Evolutionary conservation across 2,888 invertebrate species (phyloP).

Genomic region (Hypena proboscidalis): DNA sequence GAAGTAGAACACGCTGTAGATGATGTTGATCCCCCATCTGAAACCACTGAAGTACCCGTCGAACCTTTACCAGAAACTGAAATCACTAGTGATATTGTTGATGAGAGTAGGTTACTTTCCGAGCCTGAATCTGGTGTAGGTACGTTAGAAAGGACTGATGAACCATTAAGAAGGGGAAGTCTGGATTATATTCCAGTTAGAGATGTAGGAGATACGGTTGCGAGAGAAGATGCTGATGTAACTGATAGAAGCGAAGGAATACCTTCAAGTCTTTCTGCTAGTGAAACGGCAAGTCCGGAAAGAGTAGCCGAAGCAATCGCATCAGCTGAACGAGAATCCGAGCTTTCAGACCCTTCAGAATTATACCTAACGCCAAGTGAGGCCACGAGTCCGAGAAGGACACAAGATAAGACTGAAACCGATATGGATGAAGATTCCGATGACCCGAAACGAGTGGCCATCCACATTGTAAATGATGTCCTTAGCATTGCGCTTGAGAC

Average conservation of each 20-base stretch:
- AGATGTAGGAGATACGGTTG: slow-evolving; percentile 73
- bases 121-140: slow-evolving; percentile 75
- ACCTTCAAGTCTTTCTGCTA: slow-evolving; percentile 78
- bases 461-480: slow-evolving; percentile 80
- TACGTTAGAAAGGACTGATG: slow-evolving; percentile 68
- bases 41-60: slow-evolving; percentile 11
- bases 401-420: slow-evolving; percentile 74
- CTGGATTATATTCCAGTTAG: slow-evolving; percentile 81
- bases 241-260: slow-evolving; percentile 81
- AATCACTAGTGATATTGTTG: slow-evolving; percentile 47
- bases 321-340: slow-evolving; percentile 83
- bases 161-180: slow-evolving; percentile 72
- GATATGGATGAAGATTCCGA: slow-evolving; percentile 61
- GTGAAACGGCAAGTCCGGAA: slow-evolving; percentile 80
- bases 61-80: slow-evolving; percentile 15
- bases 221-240: slow-evolving; percentile 75
- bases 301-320: slow-evolving; percentile 71
- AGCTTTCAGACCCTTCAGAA: slow-evolving; percentile 89
- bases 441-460: slow-evolving; percentile 74
- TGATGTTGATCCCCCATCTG: slow-evolving; percentile 42
- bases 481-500: slow-evolving; percentile 76
- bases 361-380: slow-evolving; percentile 89
- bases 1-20: slow-evolving; percentile 67
- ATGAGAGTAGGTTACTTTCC: slow-evolving; percentile 66
- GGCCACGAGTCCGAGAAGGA: slow-evolving; percentile 80